Evolutionary conservation across 2,113 vertebrate genomes (phyloP), one percentile per base, ranked within the genome.

Genomic region (Vicugna pacos): DNA sequence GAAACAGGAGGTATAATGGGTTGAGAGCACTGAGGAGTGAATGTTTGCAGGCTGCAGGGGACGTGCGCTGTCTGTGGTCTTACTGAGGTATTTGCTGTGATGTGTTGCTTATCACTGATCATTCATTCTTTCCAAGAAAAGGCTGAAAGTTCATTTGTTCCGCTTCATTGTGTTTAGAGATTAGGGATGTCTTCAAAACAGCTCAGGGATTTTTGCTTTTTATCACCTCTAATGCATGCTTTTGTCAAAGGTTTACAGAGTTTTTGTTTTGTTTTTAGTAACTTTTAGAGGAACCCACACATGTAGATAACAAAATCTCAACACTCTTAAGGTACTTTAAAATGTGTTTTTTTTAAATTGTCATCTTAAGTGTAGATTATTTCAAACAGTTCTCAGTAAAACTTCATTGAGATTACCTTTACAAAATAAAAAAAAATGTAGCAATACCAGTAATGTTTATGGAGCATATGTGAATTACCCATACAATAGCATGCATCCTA

Each of bases 211-310:
- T n/a, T 90, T 75, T 72, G 6, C 11, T 89, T 87, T 91, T 64
- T 58, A 56, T 86, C 48, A 73, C 28, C 24, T 90, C 35, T 50
- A 70, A 75, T 83, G 50, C 19, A 60, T 0, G 0, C 10, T 91
- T 94, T 94, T 90, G 8, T 82, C 24, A 93, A 93, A 80, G 2
- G 1, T 35, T 92, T 72, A 69, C 11, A 48, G 26, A 20, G 42
- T 56, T 77, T 95, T 84, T 79, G 22, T 87, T 80, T 73, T 72
- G 26, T 65, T 91, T 77, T 80, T 81, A 88, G 72, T 86, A 82
- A 70, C 14, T 89, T 96, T 80, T 35, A 46, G 56, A 84, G 84
- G 56, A 76, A 73, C 60, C 17, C n/a, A 80, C 7, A 50, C 26
- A 56, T 1, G 1, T 50, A 77, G 20, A 76, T 58, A 86, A 56